Evolutionary conservation across 2,888 invertebrate species (phyloP), one percentile per base, ranked within the genome.

Genomic region (Thyatira batis): DNA sequence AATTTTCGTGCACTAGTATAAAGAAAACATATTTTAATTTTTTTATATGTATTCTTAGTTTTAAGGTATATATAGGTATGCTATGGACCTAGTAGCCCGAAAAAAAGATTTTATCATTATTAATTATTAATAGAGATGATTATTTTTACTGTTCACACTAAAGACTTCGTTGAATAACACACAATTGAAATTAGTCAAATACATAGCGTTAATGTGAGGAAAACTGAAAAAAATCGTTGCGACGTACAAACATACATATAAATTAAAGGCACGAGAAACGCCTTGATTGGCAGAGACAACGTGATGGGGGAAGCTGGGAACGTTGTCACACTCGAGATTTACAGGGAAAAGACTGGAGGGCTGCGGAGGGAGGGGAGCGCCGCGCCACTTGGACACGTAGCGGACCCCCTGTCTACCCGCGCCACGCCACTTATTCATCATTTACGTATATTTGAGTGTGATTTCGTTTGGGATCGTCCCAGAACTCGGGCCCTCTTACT

Each of bases 401-500:
- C 75, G 65, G 65, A 59, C 76, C 75, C 76, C 71, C 65, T 69
- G 72, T 55, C 69, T 67, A 67, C 73, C 72, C 59, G 44, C 50
- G 51, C 70, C 73, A 68, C 71, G 75, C 79, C 82, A 85, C 86
- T 88, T 87, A 87, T 82, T 87, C 87, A 86, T 88, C 88, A 87
- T 88, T 89, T 89, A 83, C 80, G 83, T 85, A 86, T 85, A 85
- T 88, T 88, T 85, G 84, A 86, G 88, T 87, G 85, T 86, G 89
- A 89, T 91, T 89, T 87, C 82, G 84, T 86, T 87, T 83, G 81
- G 83, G 82, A 86, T 83, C 79, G 80, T 82, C 82, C 74, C 72
- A 74, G 78, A 80, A 82, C 78, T 80, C 76, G 67, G 75, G 69
- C 72, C 77, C 83, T 81, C 80, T 79, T 78, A 78, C 81, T 83